phyloP scores from a whole-genome alignment of 2,888 invertebrate genomes.

The Therioaphis trifolii region DNA sequence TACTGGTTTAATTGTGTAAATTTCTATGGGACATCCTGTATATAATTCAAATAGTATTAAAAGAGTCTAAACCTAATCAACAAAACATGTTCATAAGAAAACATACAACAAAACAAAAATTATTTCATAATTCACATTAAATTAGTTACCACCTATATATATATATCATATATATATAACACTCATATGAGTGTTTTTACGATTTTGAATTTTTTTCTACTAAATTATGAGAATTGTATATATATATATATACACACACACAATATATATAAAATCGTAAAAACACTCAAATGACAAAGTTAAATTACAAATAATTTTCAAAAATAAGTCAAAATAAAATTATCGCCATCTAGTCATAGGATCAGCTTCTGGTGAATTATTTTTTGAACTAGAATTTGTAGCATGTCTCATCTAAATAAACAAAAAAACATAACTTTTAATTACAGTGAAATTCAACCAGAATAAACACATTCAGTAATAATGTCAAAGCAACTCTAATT shows the following conservation, averaged over 20 bases:
- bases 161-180: too few relatives aligned
- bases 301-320: not conserved
- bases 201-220: too few relatives aligned
- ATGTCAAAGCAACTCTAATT: too few relatives aligned
- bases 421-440: not conserved
- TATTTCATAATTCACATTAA: not conserved
- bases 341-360: conserved; percentile 50
- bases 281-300: not conserved
- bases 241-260: too few relatives aligned
- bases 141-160: too few relatives aligned
- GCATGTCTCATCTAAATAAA: conserved; percentile 41
- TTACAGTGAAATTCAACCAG: too few relatives aligned
- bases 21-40: too few relatives aligned
- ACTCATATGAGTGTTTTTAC: too few relatives aligned
- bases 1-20: too few relatives aligned
- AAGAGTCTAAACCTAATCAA: conserved; percentile 25
- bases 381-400: conserved; percentile 40
- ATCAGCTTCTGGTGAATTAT: conserved; percentile 45
- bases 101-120: conserved; percentile 13
- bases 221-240: too few relatives aligned
- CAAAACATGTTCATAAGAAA: conserved; percentile 9
- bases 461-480: too few relatives aligned
- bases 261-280: not conserved
- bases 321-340: not conserved
- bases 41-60: conserved; percentile 13